A percentile compares a stretch with the other conserved stretches of the same genome.
These are phyloP conservation scores for Ctenoplectra terminalis DNA, from an alignment of 1,140 invertebrate genomes.

Conservation along the genomic window DNA sequence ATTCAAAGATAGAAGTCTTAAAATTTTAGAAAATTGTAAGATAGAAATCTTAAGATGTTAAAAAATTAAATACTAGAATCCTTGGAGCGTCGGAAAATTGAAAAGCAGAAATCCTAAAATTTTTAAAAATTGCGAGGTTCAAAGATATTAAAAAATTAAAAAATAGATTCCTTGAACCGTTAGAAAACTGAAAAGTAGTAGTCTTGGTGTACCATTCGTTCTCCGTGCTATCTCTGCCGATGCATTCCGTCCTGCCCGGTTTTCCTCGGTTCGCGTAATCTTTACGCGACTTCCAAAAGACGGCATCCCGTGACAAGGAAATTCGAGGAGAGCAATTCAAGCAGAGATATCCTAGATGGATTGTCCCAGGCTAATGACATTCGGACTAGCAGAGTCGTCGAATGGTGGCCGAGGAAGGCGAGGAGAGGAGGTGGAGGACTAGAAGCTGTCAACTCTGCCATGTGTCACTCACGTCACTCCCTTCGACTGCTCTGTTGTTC, in stretches of 20 bases:
- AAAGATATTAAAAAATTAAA: too few relatives aligned
- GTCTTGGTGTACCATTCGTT: too few relatives aligned
- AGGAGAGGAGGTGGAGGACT: constrained; percentile 20
- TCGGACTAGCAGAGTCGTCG: constrained; percentile 42
- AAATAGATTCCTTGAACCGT: too few relatives aligned
- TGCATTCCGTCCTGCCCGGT: background rate
- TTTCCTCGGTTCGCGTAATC: background rate
- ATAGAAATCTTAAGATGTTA: too few relatives aligned
- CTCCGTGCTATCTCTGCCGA: too few relatives aligned
- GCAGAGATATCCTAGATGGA: constrained; percentile 58
- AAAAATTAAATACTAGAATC: too few relatives aligned
- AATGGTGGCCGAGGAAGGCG: background rate
- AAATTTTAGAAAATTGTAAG: too few relatives aligned
- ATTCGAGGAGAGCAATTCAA: constrained; percentile 45
- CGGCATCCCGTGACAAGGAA: constrained; percentile 2
- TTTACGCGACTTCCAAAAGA: background rate
- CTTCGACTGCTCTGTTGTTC: constrained; percentile 66
- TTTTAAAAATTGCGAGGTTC: too few relatives aligned
- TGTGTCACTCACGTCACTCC: constrained; percentile 67
- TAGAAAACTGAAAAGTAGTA: too few relatives aligned
- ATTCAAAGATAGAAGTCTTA: too few relatives aligned
- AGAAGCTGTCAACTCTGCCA: constrained; percentile 67
- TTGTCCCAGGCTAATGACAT: constrained; percentile 64
- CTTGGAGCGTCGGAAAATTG: too few relatives aligned
- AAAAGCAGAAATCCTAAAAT: too few relatives aligned